Percentiles rank a stretch among this genome's conserved stretches.
Conservation (phyloP, 1,140 invertebrate genomes). For the Stegodyphus mimosarum region DNA sequence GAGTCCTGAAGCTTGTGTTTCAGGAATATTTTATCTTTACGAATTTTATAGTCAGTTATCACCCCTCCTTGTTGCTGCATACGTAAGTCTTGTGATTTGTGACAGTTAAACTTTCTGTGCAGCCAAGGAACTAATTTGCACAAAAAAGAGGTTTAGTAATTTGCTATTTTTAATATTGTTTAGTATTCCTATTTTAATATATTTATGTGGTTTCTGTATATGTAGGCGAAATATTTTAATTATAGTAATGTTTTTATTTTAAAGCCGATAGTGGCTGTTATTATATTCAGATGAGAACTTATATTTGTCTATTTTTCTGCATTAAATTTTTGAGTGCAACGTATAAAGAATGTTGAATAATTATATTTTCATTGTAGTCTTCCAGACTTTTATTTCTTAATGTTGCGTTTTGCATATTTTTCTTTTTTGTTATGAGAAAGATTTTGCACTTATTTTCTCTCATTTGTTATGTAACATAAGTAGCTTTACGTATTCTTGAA, state of each 20-base stretch:
- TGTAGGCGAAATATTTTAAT: constrained; percentile 52
- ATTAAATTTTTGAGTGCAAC: constrained; percentile 41
- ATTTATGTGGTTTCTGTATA: constrained; percentile 51
- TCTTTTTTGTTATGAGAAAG: constrained; percentile 38
- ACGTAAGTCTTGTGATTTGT: constrained; percentile 57
- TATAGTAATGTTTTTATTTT: constrained; percentile 57
- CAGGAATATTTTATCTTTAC: constrained; percentile 51
- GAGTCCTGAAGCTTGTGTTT: constrained; percentile 39
- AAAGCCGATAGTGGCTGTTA: constrained; percentile 22
- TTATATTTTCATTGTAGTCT: constrained; percentile 61
- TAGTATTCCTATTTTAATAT: constrained; percentile 59
- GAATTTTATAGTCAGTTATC: constrained; percentile 59
- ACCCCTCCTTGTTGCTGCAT: constrained; percentile 48
- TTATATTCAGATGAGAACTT: constrained; percentile 38
- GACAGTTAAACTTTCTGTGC: constrained; percentile 55
- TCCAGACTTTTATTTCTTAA: constrained; percentile 54
- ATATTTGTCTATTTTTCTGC: constrained; percentile 60
- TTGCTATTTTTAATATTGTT: constrained; percentile 60
- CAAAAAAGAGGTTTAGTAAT: constrained; percentile 51
- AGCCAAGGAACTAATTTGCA: constrained; percentile 49
- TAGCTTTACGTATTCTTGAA: constrained; percentile 51
- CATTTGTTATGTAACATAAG: constrained; percentile 43
- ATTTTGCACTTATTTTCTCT: constrained; percentile 31
- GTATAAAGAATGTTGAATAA: constrained; percentile 37
- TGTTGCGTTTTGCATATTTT: constrained; percentile 38